Evolutionary conservation across 1,140 invertebrate species (phyloP).

Genomic region (Pentalonia nigronervosa): DNA sequence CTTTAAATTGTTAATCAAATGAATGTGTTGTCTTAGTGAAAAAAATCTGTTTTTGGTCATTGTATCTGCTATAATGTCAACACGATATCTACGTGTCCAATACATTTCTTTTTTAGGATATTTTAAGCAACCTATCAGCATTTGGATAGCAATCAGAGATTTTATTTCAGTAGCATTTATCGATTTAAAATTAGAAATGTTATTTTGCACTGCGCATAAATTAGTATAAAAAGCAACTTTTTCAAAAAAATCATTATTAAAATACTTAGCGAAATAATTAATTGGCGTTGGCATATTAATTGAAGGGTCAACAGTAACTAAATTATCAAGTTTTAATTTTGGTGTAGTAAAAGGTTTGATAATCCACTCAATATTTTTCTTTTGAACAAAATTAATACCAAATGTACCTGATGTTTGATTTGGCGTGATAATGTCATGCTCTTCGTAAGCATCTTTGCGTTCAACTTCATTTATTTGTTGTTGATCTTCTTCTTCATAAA

Average conservation of each 20-base stretch:
- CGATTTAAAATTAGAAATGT: background rate
- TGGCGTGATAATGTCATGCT: no score
- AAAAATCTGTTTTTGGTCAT: background rate
- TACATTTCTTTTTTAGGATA: background rate
- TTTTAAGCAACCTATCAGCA: background rate
- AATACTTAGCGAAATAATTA: background rate
- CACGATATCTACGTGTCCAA: background rate
- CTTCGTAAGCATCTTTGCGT: no score
- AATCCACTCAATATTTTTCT: background rate
- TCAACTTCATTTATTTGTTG: no score
- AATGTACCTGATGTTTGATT: no score
- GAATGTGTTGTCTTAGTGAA: background rate
- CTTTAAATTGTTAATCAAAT: background rate
- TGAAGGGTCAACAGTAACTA: no score
- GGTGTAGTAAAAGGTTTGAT: background rate
- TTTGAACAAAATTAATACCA: background rate
- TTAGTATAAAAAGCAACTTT: background rate
- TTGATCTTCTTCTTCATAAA: no score
- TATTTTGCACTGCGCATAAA: background rate
- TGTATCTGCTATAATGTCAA: background rate
- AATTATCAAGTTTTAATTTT: no score
- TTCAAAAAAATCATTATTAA: background rate
- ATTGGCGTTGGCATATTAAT: no score
- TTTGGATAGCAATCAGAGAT: background rate
- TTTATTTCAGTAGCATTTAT: background rate